These are phyloP conservation scores for Archips xylosteana DNA, from an alignment of 2,888 invertebrate genomes.

Conservation along the genomic window DNA sequence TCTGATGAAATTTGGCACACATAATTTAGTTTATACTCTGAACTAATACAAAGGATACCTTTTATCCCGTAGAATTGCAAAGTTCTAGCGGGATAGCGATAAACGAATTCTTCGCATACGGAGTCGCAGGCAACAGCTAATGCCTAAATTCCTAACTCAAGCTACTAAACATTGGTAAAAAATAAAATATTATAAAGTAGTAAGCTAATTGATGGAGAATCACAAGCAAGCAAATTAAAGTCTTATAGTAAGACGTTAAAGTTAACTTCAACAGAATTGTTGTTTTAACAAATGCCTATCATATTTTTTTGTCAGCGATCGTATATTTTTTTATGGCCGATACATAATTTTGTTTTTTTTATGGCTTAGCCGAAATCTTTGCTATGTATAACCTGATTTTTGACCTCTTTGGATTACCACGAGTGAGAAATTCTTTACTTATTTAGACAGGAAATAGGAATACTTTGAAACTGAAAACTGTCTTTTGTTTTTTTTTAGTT, in stretches of 20 bases:
- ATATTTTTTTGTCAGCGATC: slow-evolving; percentile 7
- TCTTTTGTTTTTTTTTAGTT: too few relatives aligned
- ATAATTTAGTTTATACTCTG: too few relatives aligned
- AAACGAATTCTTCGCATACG: too few relatives aligned
- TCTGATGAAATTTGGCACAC: too few relatives aligned
- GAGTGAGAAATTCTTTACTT: background rate
- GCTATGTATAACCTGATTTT: background rate
- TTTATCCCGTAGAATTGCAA: too few relatives aligned
- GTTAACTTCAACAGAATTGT: background rate
- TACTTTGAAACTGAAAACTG: background rate
- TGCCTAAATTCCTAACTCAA: background rate
- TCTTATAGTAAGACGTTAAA: background rate
- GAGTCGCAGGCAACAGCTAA: too few relatives aligned
- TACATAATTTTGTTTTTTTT: slow-evolving; percentile 5
- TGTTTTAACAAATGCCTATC: background rate
- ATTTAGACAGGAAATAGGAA: too few relatives aligned
- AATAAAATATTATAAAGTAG: background rate
- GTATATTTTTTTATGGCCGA: slow-evolving; percentile 1
- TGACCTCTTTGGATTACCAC: background rate
- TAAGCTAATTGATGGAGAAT: background rate
- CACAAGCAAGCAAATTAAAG: background rate
- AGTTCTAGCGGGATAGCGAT: too few relatives aligned
- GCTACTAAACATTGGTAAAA: background rate
- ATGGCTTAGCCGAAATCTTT: background rate
- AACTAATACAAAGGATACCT: too few relatives aligned